phyloP scores from a whole-genome alignment of 1,140 invertebrate genomes.

The Yoshiicerus persimilis region DNA sequence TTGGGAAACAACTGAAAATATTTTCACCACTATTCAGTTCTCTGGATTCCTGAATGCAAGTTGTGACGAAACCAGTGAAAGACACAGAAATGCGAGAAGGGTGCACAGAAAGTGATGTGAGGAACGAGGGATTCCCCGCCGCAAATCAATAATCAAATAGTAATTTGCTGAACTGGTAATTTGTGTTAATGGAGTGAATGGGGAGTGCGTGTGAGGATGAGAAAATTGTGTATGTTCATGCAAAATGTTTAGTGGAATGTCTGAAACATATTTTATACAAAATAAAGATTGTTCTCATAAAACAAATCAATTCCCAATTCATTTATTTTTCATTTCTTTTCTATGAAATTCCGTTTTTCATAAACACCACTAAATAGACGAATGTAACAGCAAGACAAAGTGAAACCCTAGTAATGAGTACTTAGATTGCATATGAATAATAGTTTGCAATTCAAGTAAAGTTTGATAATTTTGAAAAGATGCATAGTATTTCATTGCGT shows the following conservation, averaged over 20 bases:
- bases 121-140: neutral
- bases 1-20: neutral
- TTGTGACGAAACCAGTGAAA: too few relatives aligned
- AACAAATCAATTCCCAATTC: too few relatives aligned
- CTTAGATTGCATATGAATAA: too few relatives aligned
- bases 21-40: neutral
- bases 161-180: neutral
- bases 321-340: too few relatives aligned
- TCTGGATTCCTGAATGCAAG: neutral
- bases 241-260: neutral
- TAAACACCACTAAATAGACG: too few relatives aligned
- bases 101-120: neutral
- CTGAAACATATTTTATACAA: neutral
- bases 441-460: too few relatives aligned
- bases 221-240: neutral
- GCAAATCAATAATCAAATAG: neutral
- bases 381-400: too few relatives aligned
- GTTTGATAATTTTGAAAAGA: too few relatives aligned
- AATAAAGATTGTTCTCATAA: neutral
- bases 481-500: too few relatives aligned
- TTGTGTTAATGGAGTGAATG: neutral
- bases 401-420: too few relatives aligned
- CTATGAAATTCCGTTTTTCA: too few relatives aligned
- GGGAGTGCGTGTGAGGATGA: neutral
- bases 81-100: too few relatives aligned